Evolutionary conservation across 2,797 vertebrate species (phyloP).

Genomic region (Poeciliopsis gracilis): DNA sequence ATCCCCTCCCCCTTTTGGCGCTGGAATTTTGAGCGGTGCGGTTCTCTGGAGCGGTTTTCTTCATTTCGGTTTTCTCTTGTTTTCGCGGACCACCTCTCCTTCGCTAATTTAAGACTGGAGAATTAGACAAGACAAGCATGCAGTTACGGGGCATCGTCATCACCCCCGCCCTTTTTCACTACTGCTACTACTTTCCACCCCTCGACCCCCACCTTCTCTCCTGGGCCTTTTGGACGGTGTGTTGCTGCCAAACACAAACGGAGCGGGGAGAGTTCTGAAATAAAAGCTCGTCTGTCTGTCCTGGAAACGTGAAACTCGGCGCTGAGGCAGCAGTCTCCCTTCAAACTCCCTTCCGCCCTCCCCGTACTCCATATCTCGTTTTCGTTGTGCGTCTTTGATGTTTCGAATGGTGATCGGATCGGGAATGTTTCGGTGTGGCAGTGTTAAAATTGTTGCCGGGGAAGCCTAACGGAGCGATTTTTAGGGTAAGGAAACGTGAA

Average conservation of each 20-base stretch:
- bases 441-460: conserved; percentile 16
- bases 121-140: conserved; percentile 88
- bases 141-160: conserved; percentile 82
- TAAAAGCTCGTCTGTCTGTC: conserved; percentile 78
- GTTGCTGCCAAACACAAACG: conserved; percentile 83
- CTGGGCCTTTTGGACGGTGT: conserved; percentile 83
- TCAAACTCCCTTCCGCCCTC: not conserved
- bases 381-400: conserved; percentile 49
- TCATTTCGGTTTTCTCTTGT: not conserved
- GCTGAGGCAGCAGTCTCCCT: conserved; percentile 62
- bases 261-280: conserved; percentile 70
- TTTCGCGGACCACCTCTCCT: conserved; percentile 78
- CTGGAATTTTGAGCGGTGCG: conserved; percentile 66
- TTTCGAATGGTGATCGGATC: conserved; percentile 32
- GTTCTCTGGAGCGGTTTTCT: conserved; percentile 79
- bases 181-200: conserved; percentile 38
- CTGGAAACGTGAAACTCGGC: conserved; percentile 65
- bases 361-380: conserved; percentile 43
- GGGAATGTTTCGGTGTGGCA: conserved; percentile 44
- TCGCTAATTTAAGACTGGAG: conserved; percentile 70
- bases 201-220: conserved; percentile 41
- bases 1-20: conserved; percentile 27
- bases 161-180: conserved; percentile 57
- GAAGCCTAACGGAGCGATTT: conserved; percentile 37
- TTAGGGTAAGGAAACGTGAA: conserved; percentile 11